phyloP scores from a whole-genome alignment of 30 jellyfish, hydroid and myxozoan genomes.

The Phacellophora camtschatica region DNA sequence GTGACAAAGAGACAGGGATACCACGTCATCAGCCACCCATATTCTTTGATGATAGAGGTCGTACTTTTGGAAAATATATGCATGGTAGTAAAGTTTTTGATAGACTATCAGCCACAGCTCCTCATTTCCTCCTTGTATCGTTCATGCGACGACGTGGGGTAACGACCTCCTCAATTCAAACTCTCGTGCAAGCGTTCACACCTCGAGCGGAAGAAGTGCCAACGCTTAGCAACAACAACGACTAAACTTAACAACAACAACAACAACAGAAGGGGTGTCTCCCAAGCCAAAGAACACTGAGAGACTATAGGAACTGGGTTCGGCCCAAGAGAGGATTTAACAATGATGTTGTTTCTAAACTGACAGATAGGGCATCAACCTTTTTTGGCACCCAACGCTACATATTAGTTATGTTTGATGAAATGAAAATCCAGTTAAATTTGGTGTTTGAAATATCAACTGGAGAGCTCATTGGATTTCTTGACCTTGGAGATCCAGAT shows the following conservation, averaged over 20 bases:
- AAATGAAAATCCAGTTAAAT: slow-evolving; percentile 16
- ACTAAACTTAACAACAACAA: too few species aligned
- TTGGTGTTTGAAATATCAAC: slow-evolving; percentile 14
- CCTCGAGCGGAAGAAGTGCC: too few species aligned
- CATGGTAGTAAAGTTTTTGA: slow-evolving; percentile 16
- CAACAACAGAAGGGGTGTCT: too few species aligned
- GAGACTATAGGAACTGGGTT: slow-evolving; percentile 23
- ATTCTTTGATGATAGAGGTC: slow-evolving; percentile 19
- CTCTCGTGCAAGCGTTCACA: too few species aligned
- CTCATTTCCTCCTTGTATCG: slow-evolving; percentile 7
- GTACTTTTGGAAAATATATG: background rate
- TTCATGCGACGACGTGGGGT: too few species aligned
- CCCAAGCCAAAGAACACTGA: slow-evolving; percentile 29
- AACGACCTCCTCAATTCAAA: too few species aligned
- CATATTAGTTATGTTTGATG: slow-evolving; percentile 16
- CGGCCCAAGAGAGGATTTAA: slow-evolving; percentile 32
- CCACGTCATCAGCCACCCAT: slow-evolving; percentile 3
- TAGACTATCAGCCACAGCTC: slow-evolving; percentile 9
- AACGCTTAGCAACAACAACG: too few species aligned
- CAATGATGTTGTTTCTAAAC: background rate
- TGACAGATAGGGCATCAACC: background rate
- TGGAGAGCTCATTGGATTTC: slow-evolving; percentile 35
- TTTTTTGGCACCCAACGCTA: background rate
- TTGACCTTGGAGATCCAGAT: slow-evolving; percentile 40
- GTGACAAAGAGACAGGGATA: slow-evolving; percentile 15